Conservation (phyloP, 2,113 vertebrate genomes). For the Sylvicapra grimmia region DNA sequence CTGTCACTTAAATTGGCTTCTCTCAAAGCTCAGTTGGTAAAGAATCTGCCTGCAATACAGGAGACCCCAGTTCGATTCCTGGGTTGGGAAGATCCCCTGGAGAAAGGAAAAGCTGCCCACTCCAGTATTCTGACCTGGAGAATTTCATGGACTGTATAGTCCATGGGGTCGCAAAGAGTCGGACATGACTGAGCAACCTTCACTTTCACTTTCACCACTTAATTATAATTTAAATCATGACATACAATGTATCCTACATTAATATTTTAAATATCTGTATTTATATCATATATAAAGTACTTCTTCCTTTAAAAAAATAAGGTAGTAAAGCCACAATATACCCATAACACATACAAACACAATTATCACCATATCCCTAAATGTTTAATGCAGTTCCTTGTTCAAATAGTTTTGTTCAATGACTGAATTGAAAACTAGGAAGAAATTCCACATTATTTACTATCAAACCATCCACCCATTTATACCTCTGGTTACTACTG, state of each 20-base stretch:
- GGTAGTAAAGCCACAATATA: background rate
- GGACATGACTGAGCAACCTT: rapidly evolving
- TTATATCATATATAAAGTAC: background rate
- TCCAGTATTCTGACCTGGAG: background rate
- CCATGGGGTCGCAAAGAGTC: background rate
- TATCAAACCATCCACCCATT: background rate
- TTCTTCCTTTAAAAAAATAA: background rate
- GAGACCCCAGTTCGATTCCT: background rate
- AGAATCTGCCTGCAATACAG: background rate
- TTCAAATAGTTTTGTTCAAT: background rate
- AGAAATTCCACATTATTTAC: background rate
- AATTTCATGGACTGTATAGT: background rate
- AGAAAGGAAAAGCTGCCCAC: background rate
- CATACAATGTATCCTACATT: background rate
- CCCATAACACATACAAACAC: background rate
- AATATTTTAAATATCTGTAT: background rate
- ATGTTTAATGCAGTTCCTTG: background rate
- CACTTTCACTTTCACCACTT: background rate
- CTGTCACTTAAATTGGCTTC: background rate
- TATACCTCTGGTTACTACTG: background rate
- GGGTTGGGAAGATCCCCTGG: background rate
- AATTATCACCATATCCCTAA: background rate
- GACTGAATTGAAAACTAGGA: background rate
- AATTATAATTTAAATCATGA: background rate
- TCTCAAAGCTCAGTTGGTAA: background rate